A percentile compares a stretch with the other conserved stretches of the same genome.
These are phyloP conservation scores for Ornithoptera alexandrae DNA, from an alignment of 2,888 invertebrate species.

Conservation along the genomic window DNA sequence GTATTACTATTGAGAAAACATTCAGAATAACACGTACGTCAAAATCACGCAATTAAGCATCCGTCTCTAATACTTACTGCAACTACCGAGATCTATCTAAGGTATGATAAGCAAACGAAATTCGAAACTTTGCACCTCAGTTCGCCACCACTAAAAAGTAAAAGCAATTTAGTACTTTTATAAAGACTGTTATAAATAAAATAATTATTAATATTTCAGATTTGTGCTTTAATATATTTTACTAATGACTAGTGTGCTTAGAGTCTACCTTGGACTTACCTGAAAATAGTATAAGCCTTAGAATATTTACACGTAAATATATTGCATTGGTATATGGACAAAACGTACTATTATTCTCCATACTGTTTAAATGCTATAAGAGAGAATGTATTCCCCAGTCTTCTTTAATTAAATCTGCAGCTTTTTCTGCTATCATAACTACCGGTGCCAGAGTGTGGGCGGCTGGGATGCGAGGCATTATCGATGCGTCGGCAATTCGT, in stretches of 20 bases:
- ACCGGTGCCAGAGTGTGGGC: slow-evolving; percentile 78
- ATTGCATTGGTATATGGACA: background rate
- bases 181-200: background rate
- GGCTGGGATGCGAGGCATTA: slow-evolving; percentile 77
- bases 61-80: too few species aligned
- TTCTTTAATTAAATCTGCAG: slow-evolving; percentile 73
- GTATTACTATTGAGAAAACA: too few species aligned
- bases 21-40: too few species aligned
- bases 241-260: slow-evolving; percentile 24
- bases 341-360: background rate
- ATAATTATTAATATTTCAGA: background rate
- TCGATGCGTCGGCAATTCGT: slow-evolving; percentile 76
- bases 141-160: too few species aligned
- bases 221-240: background rate
- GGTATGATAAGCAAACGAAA: too few species aligned
- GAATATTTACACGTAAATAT: background rate
- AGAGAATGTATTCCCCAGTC: slow-evolving; percentile 51
- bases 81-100: too few species aligned
- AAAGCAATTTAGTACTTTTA: background rate
- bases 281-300: background rate
- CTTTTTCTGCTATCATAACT: slow-evolving; percentile 80
- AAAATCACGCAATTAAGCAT: too few species aligned
- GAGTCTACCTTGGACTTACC: too few species aligned
- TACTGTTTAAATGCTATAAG: slow-evolving; percentile 2
- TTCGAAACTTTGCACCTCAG: too few species aligned